Percentiles rank a stretch among this genome's conserved stretches.
phyloP scores from a whole-genome alignment of 1,140 invertebrate species.

The Cyclina sinensis region DNA sequence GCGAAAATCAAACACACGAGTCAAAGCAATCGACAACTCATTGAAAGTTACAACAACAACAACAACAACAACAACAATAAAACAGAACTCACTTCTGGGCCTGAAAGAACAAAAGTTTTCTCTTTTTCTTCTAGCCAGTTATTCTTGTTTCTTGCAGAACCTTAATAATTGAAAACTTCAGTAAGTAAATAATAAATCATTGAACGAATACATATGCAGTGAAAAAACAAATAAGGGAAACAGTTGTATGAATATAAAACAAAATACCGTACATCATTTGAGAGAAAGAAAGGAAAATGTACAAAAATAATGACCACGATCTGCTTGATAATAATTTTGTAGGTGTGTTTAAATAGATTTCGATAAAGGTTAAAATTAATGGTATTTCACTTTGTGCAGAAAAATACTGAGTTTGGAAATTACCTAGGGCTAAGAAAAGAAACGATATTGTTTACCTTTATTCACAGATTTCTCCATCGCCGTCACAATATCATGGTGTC shows the following conservation, averaged over 20 bases:
- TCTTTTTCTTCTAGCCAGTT: conserved; percentile 12
- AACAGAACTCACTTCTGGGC: conserved; percentile 14
- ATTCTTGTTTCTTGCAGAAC: neutral
- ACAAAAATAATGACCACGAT: neutral
- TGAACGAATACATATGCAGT: too few species aligned
- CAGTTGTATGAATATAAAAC: too few species aligned
- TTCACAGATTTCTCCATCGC: conserved; percentile 18
- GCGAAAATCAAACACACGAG: too few species aligned
- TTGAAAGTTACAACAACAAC: too few species aligned
- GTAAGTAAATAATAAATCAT: neutral
- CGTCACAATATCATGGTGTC: conserved; percentile 5
- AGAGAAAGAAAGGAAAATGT: too few species aligned
- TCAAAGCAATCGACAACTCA: too few species aligned
- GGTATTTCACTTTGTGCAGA: too few species aligned
- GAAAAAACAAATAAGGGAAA: too few species aligned
- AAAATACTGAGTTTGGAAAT: too few species aligned
- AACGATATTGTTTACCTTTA: neutral
- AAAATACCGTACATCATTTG: neutral
- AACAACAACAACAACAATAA: too few species aligned
- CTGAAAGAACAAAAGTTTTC: conserved; percentile 33
- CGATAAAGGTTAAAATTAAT: too few species aligned
- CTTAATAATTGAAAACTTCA: neutral
- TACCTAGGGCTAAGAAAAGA: neutral
- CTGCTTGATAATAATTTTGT: neutral
- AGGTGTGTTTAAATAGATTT: too few species aligned